phyloP scores from a whole-genome alignment of 2,113 vertebrate genomes.

The Orientallactaga bullata region DNA sequence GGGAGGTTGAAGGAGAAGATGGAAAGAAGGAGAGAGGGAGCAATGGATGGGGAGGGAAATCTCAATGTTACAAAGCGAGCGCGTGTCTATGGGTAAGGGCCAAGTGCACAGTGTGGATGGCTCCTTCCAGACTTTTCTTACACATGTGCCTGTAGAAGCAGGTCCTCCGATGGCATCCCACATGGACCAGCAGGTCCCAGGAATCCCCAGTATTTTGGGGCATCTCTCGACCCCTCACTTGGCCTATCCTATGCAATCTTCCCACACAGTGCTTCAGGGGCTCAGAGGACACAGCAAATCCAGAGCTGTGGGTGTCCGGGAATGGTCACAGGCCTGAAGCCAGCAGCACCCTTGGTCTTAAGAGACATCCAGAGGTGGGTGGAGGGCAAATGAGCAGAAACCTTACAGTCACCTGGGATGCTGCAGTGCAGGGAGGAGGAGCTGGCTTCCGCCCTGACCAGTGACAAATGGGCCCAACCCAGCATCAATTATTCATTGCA shows the following conservation, averaged over 20 bases:
- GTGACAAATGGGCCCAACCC: not conserved
- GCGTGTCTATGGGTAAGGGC: not conserved
- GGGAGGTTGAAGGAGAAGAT: not conserved
- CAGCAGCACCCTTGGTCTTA: not conserved
- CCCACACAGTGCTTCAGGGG: too few species aligned
- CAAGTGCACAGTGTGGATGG: not conserved
- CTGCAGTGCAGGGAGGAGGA: not conserved
- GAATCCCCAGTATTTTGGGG: not conserved
- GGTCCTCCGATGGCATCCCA: not conserved
- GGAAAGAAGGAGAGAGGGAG: not conserved
- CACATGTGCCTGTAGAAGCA: not conserved
- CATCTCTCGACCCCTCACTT: not conserved
- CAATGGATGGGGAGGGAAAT: too few species aligned
- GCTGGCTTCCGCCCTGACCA: not conserved
- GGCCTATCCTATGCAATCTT: not conserved
- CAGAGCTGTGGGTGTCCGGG: not conserved
- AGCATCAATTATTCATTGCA: conserved; percentile 42
- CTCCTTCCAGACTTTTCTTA: not conserved
- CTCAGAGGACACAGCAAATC: not conserved
- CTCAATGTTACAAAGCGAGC: too few species aligned
- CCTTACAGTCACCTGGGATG: conserved; percentile 8
- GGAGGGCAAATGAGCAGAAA: not conserved
- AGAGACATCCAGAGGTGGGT: not conserved
- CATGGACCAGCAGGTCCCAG: not conserved
- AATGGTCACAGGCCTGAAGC: too few species aligned